Evolutionary conservation across 2,113 vertebrate species (phyloP), one percentile per base, ranked within the genome.

Genomic region (Pleuronectes platessa): DNA sequence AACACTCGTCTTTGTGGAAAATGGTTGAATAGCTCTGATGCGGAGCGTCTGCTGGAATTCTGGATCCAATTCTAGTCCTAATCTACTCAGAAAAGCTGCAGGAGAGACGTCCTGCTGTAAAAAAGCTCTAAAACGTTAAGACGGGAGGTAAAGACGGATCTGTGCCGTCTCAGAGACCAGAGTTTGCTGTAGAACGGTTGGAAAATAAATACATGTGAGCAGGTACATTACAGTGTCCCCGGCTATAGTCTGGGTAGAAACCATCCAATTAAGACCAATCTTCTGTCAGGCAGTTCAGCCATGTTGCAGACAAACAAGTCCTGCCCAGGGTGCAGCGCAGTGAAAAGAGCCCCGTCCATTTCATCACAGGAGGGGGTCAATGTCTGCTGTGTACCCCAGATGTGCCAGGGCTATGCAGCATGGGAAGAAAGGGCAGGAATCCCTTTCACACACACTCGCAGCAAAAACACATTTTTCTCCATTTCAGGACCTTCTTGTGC

Each of bases 241-340:
- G 47, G 31, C 63, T 12, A 26, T 74, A 68, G 74, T 70, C 60
- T 54, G 56, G 66, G 58, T 51, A 69, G 61, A 83, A 86, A 18
- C 67, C 27, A 49, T 86, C 86, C 90, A 89, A 82, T 90, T 88
- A 92, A 79, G 78, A 23, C 74, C 84, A 60, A 77, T 86, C 88
- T 82, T 78, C 76, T 69, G 72, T 86, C 84, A 63, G 78, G 81
- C 82, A 71, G 64, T 84, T 88, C 74, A 72, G 79, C 81, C 85
- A 71, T 82, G 75, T 76, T 85, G 77, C 84, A 88, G 87, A 88
- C 84, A 90, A 90, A 90, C 84, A 78, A 74, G 82, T 72, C 63
- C 84, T 87, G 70, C 76, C 83, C 62, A 73, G 71, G 81, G 74
- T 78, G 83, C 87, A 88, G 81, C 1, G 73, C 76, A 79, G 86